These are phyloP conservation scores for Progne subis DNA, from an alignment of 2,113 vertebrate species.

Conservation along the genomic window DNA sequence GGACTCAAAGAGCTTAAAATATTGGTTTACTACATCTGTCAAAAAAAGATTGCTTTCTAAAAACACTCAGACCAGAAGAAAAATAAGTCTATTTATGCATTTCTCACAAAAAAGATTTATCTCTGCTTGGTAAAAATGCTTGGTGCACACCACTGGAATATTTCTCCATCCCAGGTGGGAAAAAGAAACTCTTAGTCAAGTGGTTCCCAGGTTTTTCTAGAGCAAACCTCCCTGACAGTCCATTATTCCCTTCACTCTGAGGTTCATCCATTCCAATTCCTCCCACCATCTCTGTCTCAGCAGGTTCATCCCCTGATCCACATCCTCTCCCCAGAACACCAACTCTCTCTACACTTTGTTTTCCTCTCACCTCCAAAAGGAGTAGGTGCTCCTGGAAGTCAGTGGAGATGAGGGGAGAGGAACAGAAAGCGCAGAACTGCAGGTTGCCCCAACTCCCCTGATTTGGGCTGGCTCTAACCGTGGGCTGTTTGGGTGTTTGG, in stretches of 20 bases:
- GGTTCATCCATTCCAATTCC: neutral
- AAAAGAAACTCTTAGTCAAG: neutral
- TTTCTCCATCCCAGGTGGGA: neutral
- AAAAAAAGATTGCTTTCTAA: neutral
- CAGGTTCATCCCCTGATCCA: neutral
- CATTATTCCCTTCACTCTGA: neutral
- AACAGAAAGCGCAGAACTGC: neutral
- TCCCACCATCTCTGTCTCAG: neutral
- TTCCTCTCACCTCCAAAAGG: neutral
- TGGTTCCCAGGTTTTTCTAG: neutral
- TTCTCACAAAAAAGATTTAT: neutral
- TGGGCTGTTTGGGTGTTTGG: neutral
- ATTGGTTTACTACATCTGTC: neutral
- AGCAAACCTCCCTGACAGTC: neutral
- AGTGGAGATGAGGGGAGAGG: neutral
- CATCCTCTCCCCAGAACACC: neutral
- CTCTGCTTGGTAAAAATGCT: neutral
- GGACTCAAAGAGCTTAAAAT: neutral
- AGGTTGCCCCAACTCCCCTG: neutral
- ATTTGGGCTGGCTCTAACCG: neutral
- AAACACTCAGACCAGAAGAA: neutral
- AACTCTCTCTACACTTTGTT: neutral
- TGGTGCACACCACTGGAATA: neutral
- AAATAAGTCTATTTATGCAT: neutral
- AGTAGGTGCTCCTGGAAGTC: neutral